Base-by-base conservation (phyloP, 2,113 vertebrate species). In the Carettochelys insculpta region DNA sequence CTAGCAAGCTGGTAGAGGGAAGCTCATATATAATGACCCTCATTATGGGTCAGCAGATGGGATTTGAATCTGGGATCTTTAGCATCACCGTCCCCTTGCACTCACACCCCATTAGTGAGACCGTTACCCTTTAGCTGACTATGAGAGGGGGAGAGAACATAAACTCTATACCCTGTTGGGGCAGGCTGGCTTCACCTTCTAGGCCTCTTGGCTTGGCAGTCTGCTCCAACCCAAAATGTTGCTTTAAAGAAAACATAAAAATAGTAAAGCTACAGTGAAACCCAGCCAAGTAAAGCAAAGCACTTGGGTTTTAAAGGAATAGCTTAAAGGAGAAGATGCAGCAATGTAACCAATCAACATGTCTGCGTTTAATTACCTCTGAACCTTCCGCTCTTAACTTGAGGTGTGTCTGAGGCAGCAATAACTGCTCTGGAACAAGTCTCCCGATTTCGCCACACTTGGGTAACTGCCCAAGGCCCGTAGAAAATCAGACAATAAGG, bases 301-400 rank as follows among this genome's bases (percentile, higher is more conserved):
- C 41, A 6, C 48, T 71, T 53, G 58, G 47, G 50, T 47, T 71
- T 52, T 71, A 51, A 27, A 52, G 48, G 48, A 73, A 51, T 19
- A 19, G 29, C 20, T 84, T 50, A 1, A 58, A 61, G 85, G 84
- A 4, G 0, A 61, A 76, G 71, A 78, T 24, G 22, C 45, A 51
- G 7, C 51, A 2, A 4, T 0, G 1, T 1, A 86, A 71, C 71
- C 53, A 14, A 27, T 22, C 77, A 82, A 76, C 19, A 1, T 45
- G 61, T 4, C 47, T 2, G 0, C 45, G 0, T 1, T 19, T 50
- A 4, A 0, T 80, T 48, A 38, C 43, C 51, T 56, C 19, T 0
- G 3, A 16, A 56, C 80, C 51, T 50, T 50, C 43, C 38, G 58
- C n/a, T 47, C 0, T 38, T 56, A 80, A 38, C 0, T 0, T 83